Conservation (phyloP, 2,888 invertebrate species). For the Meganola albula region DNA sequence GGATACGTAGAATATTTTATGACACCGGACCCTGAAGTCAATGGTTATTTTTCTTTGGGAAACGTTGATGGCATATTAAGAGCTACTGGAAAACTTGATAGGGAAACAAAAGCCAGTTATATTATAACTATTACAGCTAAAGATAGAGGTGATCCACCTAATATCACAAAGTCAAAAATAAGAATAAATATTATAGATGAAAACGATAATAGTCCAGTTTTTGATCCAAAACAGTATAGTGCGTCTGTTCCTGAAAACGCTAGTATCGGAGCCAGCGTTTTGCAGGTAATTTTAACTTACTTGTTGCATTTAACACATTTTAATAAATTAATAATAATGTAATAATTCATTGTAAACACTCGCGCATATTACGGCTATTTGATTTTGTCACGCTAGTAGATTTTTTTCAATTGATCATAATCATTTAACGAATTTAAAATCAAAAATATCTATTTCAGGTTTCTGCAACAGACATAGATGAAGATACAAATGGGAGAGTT, state of each 20-base stretch:
- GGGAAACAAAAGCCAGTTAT: constrained; percentile 87
- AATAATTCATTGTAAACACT: no score
- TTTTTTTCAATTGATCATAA: no score
- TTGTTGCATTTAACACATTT: no score
- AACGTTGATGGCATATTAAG: constrained; percentile 91
- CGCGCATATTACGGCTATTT: no score
- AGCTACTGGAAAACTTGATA: constrained; percentile 90
- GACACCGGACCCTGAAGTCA: constrained; percentile 80
- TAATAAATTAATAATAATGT: no score
- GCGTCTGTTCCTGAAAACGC: constrained; percentile 95
- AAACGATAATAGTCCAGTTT: constrained; percentile 93
- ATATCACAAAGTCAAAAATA: constrained; percentile 82
- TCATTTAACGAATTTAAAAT: neutral
- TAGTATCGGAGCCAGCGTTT: constrained; percentile 93
- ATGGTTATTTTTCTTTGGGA: constrained; percentile 87
- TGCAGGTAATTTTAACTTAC: constrained; percentile 78
- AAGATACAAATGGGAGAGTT: constrained; percentile 92
- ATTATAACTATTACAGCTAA: constrained; percentile 87
- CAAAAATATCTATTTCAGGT: constrained; percentile 74
- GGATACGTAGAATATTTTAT: constrained; percentile 93
- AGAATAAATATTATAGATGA: constrained; percentile 88
- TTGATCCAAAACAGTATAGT: constrained; percentile 93
- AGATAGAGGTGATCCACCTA: constrained; percentile 91
- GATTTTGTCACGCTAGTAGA: no score
- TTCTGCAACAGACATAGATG: constrained; percentile 92